Conservation (phyloP, 92 coral and sea anemone genomes). For the Heliopora coerulea region DNA sequence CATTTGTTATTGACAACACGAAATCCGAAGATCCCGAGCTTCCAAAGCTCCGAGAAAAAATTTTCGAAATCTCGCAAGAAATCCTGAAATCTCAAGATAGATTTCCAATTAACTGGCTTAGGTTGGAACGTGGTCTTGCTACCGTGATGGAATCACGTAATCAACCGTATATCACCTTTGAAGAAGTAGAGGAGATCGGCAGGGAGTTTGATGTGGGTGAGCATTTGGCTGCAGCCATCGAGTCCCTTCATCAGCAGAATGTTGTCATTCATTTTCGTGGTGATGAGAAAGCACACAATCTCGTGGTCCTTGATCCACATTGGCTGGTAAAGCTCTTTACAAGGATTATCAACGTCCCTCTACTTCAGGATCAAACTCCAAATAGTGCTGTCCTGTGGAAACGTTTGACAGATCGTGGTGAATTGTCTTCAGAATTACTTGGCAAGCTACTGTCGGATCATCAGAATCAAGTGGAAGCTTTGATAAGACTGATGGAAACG, state of each 20-base stretch:
- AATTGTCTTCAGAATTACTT: not conserved
- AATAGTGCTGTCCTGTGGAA: not conserved
- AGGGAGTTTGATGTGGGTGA: not conserved
- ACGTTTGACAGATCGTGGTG: not conserved
- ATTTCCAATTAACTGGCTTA: not conserved
- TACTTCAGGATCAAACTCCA: too few species aligned
- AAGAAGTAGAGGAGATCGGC: not conserved
- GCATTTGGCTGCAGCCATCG: not conserved
- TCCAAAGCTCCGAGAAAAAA: not conserved
- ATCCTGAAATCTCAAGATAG: not conserved
- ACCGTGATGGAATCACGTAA: not conserved
- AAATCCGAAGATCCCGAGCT: not conserved
- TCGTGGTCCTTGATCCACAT: not conserved
- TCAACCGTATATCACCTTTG: not conserved
- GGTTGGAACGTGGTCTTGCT: constrained; percentile 9
- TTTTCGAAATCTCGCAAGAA: not conserved
- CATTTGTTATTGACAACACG: not conserved
- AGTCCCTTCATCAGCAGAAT: not conserved
- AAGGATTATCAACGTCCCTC: too few species aligned
- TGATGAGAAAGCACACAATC: not conserved
- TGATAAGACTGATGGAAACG: not conserved
- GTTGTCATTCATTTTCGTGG: not conserved
- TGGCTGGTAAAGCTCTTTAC: not conserved
- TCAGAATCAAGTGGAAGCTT: not conserved
- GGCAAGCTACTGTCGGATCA: not conserved